Percentiles rank a stretch among this genome's conserved stretches.
Conservation (phyloP, 2,797 vertebrate species). For the Sebastes iracundus region DNA sequence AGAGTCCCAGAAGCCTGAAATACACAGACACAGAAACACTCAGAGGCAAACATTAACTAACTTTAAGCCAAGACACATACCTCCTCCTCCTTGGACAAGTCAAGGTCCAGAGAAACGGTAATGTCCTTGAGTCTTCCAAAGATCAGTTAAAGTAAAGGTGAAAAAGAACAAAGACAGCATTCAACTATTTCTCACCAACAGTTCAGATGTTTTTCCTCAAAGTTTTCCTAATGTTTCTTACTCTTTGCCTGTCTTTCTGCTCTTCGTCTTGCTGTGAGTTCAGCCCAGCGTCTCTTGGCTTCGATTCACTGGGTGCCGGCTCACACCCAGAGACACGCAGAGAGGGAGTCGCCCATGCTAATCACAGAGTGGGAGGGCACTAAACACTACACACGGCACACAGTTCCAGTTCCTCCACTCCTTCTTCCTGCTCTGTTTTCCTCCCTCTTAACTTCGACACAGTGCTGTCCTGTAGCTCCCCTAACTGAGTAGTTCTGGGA, state of each 20-base stretch:
- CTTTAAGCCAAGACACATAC: not conserved
- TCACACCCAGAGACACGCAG: conserved; percentile 44
- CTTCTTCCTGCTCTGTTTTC: conserved; percentile 48
- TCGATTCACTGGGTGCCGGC: conserved; percentile 58
- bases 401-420: conserved; percentile 57
- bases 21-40: conserved; percentile 37
- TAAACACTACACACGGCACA: conserved; percentile 39
- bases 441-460: conserved; percentile 4
- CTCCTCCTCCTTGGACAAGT: not conserved
- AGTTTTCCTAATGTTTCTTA: not conserved
- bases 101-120: not conserved
- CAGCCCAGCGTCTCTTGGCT: conserved; percentile 43
- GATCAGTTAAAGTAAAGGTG: not conserved
- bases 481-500: not conserved
- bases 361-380: conserved; percentile 65
- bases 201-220: not conserved
- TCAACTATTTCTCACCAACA: conserved; percentile 24
- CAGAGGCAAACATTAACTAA: conserved; percentile 35
- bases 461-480: conserved; percentile 3
- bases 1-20: conserved; percentile 94
- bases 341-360: conserved; percentile 68
- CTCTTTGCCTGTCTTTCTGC: conserved; percentile 1
- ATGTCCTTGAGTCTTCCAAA: not conserved
- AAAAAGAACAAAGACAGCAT: not conserved
- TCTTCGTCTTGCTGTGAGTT: conserved; percentile 2